A percentile compares a stretch with the other conserved stretches of the same genome.
Evolutionary conservation across 1,140 invertebrate species (phyloP).

Genomic region (Grapholita molesta): DNA sequence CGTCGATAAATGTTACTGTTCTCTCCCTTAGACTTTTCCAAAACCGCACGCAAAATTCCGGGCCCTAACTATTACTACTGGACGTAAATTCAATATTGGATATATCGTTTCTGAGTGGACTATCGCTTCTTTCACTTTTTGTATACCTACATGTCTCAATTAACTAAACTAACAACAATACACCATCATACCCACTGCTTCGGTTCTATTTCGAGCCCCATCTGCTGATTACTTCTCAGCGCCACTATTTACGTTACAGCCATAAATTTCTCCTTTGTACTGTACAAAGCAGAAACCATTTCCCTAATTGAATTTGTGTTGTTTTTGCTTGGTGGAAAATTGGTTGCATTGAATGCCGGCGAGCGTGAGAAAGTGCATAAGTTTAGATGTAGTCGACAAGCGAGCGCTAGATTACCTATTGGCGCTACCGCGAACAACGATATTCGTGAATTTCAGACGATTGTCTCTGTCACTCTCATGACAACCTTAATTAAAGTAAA

Average conservation of each 20-base stretch:
- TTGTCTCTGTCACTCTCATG: too few species aligned
- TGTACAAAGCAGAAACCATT: slow-evolving; percentile 54
- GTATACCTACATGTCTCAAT: background rate
- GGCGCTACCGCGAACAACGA: background rate
- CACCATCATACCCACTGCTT: background rate
- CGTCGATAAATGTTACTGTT: too few species aligned
- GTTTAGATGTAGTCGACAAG: slow-evolving; percentile 28
- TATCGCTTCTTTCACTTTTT: background rate
- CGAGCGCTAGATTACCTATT: slow-evolving; percentile 24
- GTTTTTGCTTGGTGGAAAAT: slow-evolving; percentile 65
- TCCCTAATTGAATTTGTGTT: slow-evolving; percentile 72
- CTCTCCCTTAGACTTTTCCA: too few species aligned
- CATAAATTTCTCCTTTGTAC: slow-evolving; percentile 45
- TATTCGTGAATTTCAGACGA: too few species aligned
- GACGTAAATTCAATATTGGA: too few species aligned
- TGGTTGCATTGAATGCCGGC: slow-evolving; percentile 50
- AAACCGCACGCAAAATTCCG: too few species aligned
- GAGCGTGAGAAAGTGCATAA: slow-evolving; percentile 64
- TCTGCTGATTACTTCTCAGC: slow-evolving; percentile 45
- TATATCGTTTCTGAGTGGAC: too few species aligned
- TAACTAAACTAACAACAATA: background rate
- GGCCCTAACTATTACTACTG: too few species aligned
- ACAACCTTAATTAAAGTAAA: too few species aligned
- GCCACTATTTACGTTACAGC: slow-evolving; percentile 44
- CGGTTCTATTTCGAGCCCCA: slow-evolving; percentile 24